phyloP scores from a whole-genome alignment of 1,140 invertebrate species.

The Scaptomyza montana region DNA sequence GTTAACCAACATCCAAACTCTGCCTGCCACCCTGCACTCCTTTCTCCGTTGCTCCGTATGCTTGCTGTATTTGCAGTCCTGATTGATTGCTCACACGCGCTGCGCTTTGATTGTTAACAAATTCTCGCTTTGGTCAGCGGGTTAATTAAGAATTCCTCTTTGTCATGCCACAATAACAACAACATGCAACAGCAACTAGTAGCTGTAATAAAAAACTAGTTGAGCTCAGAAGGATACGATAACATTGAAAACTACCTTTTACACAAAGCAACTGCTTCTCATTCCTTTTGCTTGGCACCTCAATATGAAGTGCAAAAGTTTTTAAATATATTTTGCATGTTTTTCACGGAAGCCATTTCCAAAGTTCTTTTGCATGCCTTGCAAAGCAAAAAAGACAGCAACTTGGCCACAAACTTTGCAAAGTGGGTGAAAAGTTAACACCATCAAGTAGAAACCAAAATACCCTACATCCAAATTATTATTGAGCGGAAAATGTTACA shows the following conservation, averaged over 20 bases:
- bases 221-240: conserved; percentile 2
- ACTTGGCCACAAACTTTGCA: conserved; percentile 21
- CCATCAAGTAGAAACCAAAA: conserved; percentile 3
- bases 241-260: background rate
- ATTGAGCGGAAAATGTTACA: background rate
- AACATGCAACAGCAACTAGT: background rate
- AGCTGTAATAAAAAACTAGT: conserved; percentile 43
- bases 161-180: conserved; percentile 31
- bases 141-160: conserved; percentile 60
- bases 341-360: conserved; percentile 3
- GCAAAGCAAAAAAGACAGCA: conserved; percentile 3
- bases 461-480: background rate
- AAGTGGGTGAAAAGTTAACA: conserved; percentile 6
- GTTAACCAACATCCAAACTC: background rate
- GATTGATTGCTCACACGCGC: conserved; percentile 70
- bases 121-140: conserved; percentile 54
- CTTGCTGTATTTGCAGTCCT: conserved; percentile 1
- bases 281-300: background rate
- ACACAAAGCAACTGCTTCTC: conserved; percentile 15
- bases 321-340: conserved; percentile 44
- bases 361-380: background rate
- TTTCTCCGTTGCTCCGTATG: no score
- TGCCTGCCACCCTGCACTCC: background rate
- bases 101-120: conserved; percentile 66
- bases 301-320: conserved; percentile 25